A percentile compares a stretch with the other conserved stretches of the same genome.
Evolutionary conservation across 2,888 invertebrate species (phyloP).

Genomic region (Epirrita christyi): DNA sequence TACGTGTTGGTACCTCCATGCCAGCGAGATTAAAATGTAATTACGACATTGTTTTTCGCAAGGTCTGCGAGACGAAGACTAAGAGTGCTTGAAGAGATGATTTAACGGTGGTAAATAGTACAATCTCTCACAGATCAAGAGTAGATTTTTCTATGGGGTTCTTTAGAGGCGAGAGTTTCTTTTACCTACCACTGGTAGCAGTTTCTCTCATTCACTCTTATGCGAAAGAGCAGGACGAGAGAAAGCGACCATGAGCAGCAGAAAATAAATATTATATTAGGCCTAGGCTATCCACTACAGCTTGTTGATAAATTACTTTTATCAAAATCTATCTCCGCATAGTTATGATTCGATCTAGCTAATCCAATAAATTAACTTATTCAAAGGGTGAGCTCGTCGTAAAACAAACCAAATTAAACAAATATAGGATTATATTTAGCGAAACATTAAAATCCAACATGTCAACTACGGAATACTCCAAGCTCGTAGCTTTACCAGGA

Average conservation of each 20-base stretch:
- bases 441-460: constrained; percentile 81
- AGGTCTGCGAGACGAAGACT: constrained; percentile 13
- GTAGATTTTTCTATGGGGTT: no score
- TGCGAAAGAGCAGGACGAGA: no score
- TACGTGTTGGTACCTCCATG: not conserved
- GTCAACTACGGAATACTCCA: constrained; percentile 67
- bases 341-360: no score
- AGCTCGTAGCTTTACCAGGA: constrained; percentile 58
- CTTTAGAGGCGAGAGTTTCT: no score
- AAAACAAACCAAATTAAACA: constrained; percentile 82
- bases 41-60: constrained; percentile 55
- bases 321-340: no score
- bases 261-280: not conserved
- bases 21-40: constrained; percentile 56
- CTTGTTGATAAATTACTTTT: not conserved
- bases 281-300: not conserved
- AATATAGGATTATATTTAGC: constrained; percentile 84
- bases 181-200: no score
- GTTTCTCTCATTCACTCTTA: no score
- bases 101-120: no score
- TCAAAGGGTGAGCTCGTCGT: constrained; percentile 43
- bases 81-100: not conserved
- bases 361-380: not conserved
- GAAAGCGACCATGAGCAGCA: no score
- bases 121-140: no score